Base-by-base conservation (phyloP, 1,140 invertebrate genomes). In the Aphelinus certus region DNA sequence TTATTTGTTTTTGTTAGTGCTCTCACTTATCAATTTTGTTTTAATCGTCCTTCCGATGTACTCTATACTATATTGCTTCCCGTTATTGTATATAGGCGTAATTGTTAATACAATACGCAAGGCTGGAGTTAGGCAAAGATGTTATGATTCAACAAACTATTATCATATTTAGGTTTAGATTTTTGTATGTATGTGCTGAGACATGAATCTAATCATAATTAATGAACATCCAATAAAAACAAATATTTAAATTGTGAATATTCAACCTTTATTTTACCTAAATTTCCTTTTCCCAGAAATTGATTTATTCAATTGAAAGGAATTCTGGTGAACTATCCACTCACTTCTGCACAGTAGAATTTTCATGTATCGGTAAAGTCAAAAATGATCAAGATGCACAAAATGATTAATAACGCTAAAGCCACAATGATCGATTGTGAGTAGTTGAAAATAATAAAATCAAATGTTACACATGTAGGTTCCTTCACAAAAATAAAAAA, bases 71-170 rank as follows among this genome's bases (percentile, higher is more conserved):
- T 26, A 48, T 63, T 55, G n/a, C 69, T 56, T 75, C 67, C 55
- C 53, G 55, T 61, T 82, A 51, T 68, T 83, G 80, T 83, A 82
- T 82, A 82, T 82, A 82, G 76, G 58, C 73, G 71, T 81, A 60
- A 72, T 63, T 76, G 58, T 74, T 63, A 74, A 49, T 62, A 49
- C 66, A 69, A 62, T 70, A 42, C 55, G 67, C 67, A 75, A 9
- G 46, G 48, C 73, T 75, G 67, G 61, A 70, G 48, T 70, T 70
- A 65, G 49, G 73, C 73, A 63, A 62, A 63, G 45, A 63, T 3
- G 9, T 67, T 67, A 71, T 67, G 60, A 71, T 77, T 71, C 61
- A 66, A 57, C 72, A 63, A 53, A 65, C 61, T 48, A 62, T 71
- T 56, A 75, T 76, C 5, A 67, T 71, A 64, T 58, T 26, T 57